Percentiles rank a stretch among this genome's conserved stretches.
These are phyloP conservation scores for Cyrtorhinus lividipennis DNA, from an alignment of 1,140 invertebrate species.

Conservation along the genomic window DNA sequence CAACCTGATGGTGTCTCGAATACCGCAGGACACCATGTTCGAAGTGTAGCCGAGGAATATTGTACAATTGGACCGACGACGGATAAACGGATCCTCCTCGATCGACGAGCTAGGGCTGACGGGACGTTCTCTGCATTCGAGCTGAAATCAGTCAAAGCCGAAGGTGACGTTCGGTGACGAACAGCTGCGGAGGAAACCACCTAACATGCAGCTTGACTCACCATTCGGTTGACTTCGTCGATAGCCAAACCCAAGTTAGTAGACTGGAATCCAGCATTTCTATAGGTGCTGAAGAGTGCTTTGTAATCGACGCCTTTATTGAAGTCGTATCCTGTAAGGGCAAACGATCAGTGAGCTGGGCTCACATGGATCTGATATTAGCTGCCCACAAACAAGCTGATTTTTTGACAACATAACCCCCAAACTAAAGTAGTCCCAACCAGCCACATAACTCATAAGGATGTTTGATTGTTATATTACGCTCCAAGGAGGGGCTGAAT, in stretches of 20 bases:
- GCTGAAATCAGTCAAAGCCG: too few species aligned
- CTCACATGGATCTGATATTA: background rate
- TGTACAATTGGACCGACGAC: conserved; percentile 68
- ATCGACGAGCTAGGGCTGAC: conserved; percentile 44
- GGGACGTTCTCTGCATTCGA: conserved; percentile 43
- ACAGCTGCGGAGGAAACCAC: conserved; percentile 21
- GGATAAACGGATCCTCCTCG: conserved; percentile 66
- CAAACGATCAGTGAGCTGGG: background rate
- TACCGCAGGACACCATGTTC: conserved; percentile 89
- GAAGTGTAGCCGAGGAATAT: conserved; percentile 98
- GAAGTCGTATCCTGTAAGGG: conserved; percentile 69
- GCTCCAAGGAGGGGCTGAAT: background rate
- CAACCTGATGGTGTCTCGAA: conserved; percentile 67
- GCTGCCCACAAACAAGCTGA: background rate
- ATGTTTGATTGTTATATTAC: background rate
- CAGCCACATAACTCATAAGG: too few species aligned
- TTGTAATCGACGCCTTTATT: conserved; percentile 82
- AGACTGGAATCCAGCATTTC: conserved; percentile 84
- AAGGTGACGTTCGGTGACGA: too few species aligned
- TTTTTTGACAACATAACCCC: too few species aligned
- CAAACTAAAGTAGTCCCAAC: too few species aligned
- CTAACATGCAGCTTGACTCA: conserved; percentile 29
- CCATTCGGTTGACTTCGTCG: conserved; percentile 85
- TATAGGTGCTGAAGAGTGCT: conserved; percentile 64
- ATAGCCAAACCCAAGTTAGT: conserved; percentile 86